Percentiles rank a stretch among this genome's conserved stretches.
These are phyloP conservation scores for Gymnoscopelus microlampas DNA, from an alignment of 2,797 vertebrate species.

Conservation along the genomic window DNA sequence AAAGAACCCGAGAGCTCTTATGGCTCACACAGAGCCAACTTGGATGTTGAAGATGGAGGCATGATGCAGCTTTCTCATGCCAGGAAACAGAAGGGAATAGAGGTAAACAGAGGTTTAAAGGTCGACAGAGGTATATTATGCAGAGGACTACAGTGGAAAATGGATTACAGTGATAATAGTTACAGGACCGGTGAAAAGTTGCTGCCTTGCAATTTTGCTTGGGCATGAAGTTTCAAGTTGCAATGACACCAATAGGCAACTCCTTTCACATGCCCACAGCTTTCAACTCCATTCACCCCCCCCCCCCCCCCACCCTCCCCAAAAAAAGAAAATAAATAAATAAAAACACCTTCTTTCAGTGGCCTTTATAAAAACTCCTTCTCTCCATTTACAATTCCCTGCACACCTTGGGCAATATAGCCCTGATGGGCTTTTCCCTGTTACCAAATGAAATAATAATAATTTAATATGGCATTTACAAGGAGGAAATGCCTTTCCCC, in stretches of 20 bases:
- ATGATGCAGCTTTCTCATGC: slow-evolving; percentile 10
- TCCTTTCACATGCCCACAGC: slow-evolving; percentile 27
- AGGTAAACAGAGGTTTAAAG: not conserved
- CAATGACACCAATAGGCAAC: slow-evolving; percentile 38
- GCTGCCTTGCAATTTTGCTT: slow-evolving; percentile 17
- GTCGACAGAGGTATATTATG: not conserved
- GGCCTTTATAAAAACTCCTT: slow-evolving; percentile 56
- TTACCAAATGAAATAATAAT: slow-evolving; percentile 88
- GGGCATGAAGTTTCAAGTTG: slow-evolving; percentile 34
- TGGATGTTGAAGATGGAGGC: slow-evolving; percentile 12
- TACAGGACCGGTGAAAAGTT: not conserved
- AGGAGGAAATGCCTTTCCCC: slow-evolving; percentile 88
- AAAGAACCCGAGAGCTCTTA: slow-evolving; percentile 12
- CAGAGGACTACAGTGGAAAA: not conserved
- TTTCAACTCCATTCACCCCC: slow-evolving; percentile 18
- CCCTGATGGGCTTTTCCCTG: slow-evolving; percentile 82
- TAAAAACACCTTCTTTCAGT: slow-evolving; percentile 14
- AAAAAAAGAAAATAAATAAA: slow-evolving; percentile 32
- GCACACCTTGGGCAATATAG: slow-evolving; percentile 75
- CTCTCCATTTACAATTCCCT: slow-evolving; percentile 76
- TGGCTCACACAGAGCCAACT: slow-evolving; percentile 19
- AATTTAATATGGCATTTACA: slow-evolving; percentile 90
- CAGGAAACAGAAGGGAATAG: not conserved
- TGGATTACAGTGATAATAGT: not conserved
- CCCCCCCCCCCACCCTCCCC: slow-evolving; percentile 37